phyloP scores from a whole-genome alignment of 2,797 vertebrate genomes.

The Acanthiza pusilla region DNA sequence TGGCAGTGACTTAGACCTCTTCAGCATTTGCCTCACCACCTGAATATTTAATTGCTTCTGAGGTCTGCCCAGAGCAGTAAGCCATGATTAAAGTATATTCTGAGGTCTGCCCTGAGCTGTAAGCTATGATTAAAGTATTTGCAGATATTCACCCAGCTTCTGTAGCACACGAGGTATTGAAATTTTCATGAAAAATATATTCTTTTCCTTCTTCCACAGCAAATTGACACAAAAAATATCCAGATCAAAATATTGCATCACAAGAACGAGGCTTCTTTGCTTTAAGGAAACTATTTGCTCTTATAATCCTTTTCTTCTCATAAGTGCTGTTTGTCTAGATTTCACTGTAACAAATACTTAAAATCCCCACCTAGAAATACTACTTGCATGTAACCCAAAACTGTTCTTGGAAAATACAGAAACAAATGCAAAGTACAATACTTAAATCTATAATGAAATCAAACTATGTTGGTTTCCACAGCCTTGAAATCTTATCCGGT shows the following conservation, averaged over 20 bases:
- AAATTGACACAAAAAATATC: neutral
- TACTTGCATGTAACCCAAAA: neutral
- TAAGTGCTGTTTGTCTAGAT: neutral
- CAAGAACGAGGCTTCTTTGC: neutral
- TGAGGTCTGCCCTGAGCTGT: neutral
- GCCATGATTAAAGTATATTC: neutral
- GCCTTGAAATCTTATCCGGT: neutral
- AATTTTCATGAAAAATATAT: neutral
- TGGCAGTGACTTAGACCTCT: neutral
- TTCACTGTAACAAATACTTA: neutral
- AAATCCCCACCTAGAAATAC: neutral
- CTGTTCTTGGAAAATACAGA: neutral
- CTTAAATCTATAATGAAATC: neutral
- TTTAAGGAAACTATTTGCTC: neutral
- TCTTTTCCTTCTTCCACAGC: neutral
- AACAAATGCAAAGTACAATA: neutral
- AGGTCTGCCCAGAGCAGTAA: neutral
- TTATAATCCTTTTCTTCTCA: neutral
- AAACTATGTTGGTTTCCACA: neutral
- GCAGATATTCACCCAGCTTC: neutral
- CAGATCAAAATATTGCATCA: neutral
- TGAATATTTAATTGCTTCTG: neutral
- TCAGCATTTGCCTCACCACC: neutral
- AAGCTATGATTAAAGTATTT: neutral
- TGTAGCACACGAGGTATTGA: neutral